phyloP scores from a whole-genome alignment of 2,797 vertebrate genomes.

The Notamacropus eugenii region DNA sequence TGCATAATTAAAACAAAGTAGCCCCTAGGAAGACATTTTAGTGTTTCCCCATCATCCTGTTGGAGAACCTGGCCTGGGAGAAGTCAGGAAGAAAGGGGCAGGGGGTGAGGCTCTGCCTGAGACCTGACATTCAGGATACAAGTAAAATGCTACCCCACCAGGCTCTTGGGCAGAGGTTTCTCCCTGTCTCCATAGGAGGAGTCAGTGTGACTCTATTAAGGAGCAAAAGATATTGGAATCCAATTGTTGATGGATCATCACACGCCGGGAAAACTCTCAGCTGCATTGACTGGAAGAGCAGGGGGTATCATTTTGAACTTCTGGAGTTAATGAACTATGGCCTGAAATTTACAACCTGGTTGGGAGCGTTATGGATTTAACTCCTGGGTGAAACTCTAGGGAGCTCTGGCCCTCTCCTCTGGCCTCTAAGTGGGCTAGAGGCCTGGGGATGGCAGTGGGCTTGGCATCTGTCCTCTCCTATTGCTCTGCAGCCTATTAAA shows the following conservation, averaged over 20 bases:
- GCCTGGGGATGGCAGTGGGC: background rate
- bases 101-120: background rate
- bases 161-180: background rate
- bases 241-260: slow-evolving; percentile 78
- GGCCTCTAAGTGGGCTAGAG: background rate
- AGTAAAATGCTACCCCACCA: background rate
- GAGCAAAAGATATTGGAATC: slow-evolving; percentile 80
- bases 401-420: background rate
- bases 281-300: slow-evolving; percentile 73
- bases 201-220: slow-evolving; percentile 63
- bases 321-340: slow-evolving; percentile 82
- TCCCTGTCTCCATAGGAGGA: slow-evolving; percentile 36
- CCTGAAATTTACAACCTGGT: slow-evolving; percentile 78
- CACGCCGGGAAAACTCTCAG: slow-evolving; percentile 72
- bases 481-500: slow-evolving; percentile 15
- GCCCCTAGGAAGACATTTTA: background rate
- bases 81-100: background rate
- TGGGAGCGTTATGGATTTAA: slow-evolving; percentile 71
- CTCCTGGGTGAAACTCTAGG: background rate
- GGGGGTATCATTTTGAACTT: slow-evolving; percentile 78
- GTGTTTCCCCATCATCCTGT: background rate
- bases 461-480: background rate
- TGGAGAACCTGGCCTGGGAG: slow-evolving; percentile 13
- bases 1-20: background rate
- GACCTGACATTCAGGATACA: slow-evolving; percentile 5